Percentiles rank a stretch among this genome's conserved stretches.
Conservation (phyloP, 2,888 invertebrate genomes). For the Diaperis boleti region DNA sequence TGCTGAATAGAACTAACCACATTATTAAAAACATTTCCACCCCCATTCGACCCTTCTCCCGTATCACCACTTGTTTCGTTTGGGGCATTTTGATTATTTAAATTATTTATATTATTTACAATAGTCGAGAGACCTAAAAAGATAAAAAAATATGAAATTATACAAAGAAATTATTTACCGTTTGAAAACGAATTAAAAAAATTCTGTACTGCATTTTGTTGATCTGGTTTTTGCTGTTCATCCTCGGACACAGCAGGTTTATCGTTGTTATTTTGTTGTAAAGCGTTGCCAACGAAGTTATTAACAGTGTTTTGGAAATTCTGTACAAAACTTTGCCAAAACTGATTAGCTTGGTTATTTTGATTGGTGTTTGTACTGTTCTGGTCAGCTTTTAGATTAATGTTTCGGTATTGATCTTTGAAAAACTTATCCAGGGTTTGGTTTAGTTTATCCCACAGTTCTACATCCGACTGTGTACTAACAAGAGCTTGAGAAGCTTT, state of each 20-base stretch:
- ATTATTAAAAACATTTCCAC: conserved; percentile 23
- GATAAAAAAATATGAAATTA: neutral
- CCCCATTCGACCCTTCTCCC: neutral
- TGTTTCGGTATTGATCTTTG: conserved; percentile 31
- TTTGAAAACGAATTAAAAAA: conserved; percentile 39
- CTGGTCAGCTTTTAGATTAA: conserved; percentile 37
- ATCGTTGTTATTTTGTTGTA: conserved; percentile 20
- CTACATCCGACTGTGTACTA: conserved; percentile 20
- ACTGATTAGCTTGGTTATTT: conserved; percentile 29
- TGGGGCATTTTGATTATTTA: neutral
- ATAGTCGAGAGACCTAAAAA: conserved; percentile 28
- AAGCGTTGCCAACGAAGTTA: conserved; percentile 40
- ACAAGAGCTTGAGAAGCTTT: conserved; percentile 19
- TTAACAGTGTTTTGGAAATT: conserved; percentile 41
- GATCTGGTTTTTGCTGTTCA: conserved; percentile 38
- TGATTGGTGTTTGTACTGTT: conserved; percentile 4
- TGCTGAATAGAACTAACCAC: conserved; percentile 24
- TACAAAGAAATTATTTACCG: conserved; percentile 21
- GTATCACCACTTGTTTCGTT: conserved; percentile 15
- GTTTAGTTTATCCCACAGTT: conserved; percentile 45
- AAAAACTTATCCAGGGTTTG: conserved; percentile 40
- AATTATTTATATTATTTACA: conserved; percentile 28
- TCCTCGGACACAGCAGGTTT: conserved; percentile 34
- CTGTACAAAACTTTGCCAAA: conserved; percentile 40
- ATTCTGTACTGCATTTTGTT: conserved; percentile 42